These are phyloP conservation scores for Macrostomum lignano DNA, from an alignment of 1,140 invertebrate genomes.

Conservation along the genomic window DNA sequence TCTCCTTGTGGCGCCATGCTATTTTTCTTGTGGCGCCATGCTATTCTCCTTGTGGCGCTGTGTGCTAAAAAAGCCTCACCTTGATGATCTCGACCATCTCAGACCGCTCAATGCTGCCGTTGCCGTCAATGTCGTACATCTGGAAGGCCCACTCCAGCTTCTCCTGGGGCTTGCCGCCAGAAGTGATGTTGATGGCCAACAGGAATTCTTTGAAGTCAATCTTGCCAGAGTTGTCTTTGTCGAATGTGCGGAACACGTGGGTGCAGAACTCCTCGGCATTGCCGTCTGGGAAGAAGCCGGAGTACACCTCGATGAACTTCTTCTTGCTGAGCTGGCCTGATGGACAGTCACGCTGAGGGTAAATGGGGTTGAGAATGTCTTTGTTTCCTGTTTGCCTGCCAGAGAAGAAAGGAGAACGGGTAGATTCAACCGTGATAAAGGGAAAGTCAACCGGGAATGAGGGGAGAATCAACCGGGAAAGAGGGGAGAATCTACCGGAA, in stretches of 20 bases:
- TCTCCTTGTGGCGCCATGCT: too few species aligned
- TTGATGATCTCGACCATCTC: conserved; percentile 38
- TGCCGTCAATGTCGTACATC: conserved; percentile 87
- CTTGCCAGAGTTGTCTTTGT: conserved; percentile 11
- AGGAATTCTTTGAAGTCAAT: conserved; percentile 10
- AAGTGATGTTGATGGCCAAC: conserved; percentile 89
- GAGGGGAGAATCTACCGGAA: too few species aligned
- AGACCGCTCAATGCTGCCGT: conserved; percentile 85
- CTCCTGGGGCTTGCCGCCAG: conserved; percentile 78
- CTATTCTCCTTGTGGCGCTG: too few species aligned
- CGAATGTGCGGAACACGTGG: conserved; percentile 12
- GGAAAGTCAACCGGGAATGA: too few species aligned
- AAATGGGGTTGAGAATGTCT: too few species aligned
- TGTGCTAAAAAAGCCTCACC: too few species aligned
- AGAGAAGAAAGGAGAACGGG: too few species aligned
- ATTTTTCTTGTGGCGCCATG: too few species aligned
- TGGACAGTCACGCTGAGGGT: too few species aligned
- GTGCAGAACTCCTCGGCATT: conserved; percentile 11
- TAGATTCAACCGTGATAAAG: too few species aligned
- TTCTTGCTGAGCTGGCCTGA: conserved; percentile 3
- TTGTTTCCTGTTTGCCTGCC: too few species aligned
- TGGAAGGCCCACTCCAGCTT: conserved; percentile 97
- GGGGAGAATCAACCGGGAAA: too few species aligned
- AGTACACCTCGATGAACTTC: conserved; percentile 6
- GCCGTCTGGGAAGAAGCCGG: conserved; percentile 10